Base-by-base conservation (phyloP, 2,888 invertebrate species). In the Hyalella azteca region DNA sequence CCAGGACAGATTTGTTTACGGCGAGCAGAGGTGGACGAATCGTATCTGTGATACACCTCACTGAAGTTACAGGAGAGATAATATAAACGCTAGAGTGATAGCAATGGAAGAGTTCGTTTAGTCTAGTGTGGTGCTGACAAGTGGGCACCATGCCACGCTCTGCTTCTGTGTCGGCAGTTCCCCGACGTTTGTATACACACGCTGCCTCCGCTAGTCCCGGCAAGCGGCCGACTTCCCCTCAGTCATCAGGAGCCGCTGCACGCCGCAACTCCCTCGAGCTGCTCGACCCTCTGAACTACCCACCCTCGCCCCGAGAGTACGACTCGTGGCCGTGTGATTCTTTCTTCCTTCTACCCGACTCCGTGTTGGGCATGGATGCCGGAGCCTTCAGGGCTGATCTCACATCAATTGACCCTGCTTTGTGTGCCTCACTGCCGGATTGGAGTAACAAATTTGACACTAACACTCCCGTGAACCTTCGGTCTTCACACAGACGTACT, bases 271-370 rank as follows among this genome's bases (percentile, higher is more conserved):
- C 76, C 7, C 75, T 75, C 40, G 66, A 66, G 36, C 36, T 66
- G 32, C 66, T 66, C 39, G 66, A 66, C 19, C 66, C 66, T 66
- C 39, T 66, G 66, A 66, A 66, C 36, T 66, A 75, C 22, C 78
- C 77, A 39, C 79, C 81, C 73, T 78, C 76, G 73, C 80, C 73
- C n/a, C 73, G 81, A 59, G 83, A 83, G 79, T 83, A 79, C 80
- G 83, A 83, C 76, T 83, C 83, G 36, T 83, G 83, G 81, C 81
- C 83, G 22, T 83, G 83, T 45, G 83, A 83, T 60, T 83, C 83
- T 40, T 83, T 83, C 81, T 83, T 83, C 59, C 78, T 83, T 13
- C 77, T 83, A 13, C 83, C 83, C 9, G 83, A 83, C 79, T 79
- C 81, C 39, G 83, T 83, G 45, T 78, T 83, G 73, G 76, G 81